phyloP scores from a whole-genome alignment of 2,797 vertebrate species.

The Salarias fasciatus region DNA sequence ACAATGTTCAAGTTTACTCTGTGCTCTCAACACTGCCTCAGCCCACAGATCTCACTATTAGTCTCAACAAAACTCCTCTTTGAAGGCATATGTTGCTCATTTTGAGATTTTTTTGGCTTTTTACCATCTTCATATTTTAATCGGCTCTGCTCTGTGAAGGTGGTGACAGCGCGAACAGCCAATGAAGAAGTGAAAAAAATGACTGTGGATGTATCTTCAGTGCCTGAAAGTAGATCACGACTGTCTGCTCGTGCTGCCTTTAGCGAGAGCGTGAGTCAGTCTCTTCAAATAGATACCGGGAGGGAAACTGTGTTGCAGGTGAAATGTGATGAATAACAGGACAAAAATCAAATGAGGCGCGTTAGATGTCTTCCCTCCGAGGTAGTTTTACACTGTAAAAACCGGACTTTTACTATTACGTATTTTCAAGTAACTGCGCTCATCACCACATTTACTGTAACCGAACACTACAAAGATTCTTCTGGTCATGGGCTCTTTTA shows the following conservation, averaged over 20 bases:
- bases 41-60: too few species aligned
- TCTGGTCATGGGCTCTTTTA: constrained; percentile 60
- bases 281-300: constrained; percentile 21
- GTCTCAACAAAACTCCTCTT: too few species aligned
- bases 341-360: constrained; percentile 20
- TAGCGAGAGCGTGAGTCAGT: constrained; percentile 28
- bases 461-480: constrained; percentile 45
- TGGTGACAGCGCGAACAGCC: too few species aligned
- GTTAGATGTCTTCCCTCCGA: background rate
- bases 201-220: too few species aligned
- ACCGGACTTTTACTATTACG: constrained; percentile 31
- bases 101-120: too few species aligned
- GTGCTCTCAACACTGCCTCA: too few species aligned
- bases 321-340: constrained; percentile 26
- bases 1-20: too few species aligned
- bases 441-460: constrained; percentile 56
- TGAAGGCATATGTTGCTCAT: too few species aligned
- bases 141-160: too few species aligned
- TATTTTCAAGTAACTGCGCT: background rate
- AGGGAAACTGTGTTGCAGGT: constrained; percentile 34
- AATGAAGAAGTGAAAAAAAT: too few species aligned
- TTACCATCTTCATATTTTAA: too few species aligned
- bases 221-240: background rate
- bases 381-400: constrained; percentile 24
- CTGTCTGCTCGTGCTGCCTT: too few species aligned